Base-by-base conservation (phyloP, 2,113 vertebrate species). In the Eclectus roratus region DNA sequence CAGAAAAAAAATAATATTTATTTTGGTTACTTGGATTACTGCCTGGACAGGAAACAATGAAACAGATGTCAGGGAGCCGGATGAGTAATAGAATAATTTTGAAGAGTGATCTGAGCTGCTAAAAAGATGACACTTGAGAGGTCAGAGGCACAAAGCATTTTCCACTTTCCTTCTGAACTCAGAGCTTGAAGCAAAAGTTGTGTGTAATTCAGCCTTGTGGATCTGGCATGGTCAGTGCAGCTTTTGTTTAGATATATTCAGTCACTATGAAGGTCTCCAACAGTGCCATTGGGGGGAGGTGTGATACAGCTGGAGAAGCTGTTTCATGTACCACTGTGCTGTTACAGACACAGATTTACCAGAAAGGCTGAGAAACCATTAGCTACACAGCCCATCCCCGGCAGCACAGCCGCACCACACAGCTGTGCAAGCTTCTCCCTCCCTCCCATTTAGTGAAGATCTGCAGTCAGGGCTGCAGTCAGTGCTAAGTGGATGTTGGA, bases 11-110 rank as follows among this genome's bases (percentile, higher is more conserved):
- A 91, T 89, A 87, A 70, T 37, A 89, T 80, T 93, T 96, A 93
- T 95, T 94, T 93, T 96, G 65, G 76, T 93, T 97, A 85, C 56
- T 94, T 96, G 88, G 82, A 96, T 94, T 93, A 70, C 52, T 89
- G 80, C 82, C 94, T 94, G 91, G 79, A 37, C 61, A 85, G 94
- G 80, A 94, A 85, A 85, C 5, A 2, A 89, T 79, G 66, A 90
- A 94, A 85, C 76, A 92, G 81, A 96, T 89, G 86, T 95, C 91
- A 95, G 90, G 88, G 90, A 88, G 46, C 73, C 18, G 24, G 15
- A 70, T 89, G 65, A 58, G 44, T 88, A 95, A 96, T 53, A 91
- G 24, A 86, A 79, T 80, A 85, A 94, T 63, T 85, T 52, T 41
- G 11, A 94, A 93, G 95, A 96, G 33, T 61, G 81, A 85, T 88